phyloP scores from a whole-genome alignment of 2,888 invertebrate genomes.

The Craniophora ligustri region DNA sequence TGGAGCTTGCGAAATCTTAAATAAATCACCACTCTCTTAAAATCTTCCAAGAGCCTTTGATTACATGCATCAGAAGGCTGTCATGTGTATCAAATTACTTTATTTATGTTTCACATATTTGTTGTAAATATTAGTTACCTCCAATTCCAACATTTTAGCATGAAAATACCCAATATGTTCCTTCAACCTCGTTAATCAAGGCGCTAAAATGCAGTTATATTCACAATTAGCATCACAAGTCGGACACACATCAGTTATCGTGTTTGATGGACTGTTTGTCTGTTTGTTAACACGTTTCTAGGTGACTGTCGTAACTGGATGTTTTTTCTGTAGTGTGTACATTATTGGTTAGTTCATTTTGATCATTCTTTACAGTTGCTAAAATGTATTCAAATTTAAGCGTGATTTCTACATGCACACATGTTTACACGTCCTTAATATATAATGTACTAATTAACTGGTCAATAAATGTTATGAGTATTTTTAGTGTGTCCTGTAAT shows the following conservation, averaged over 20 bases:
- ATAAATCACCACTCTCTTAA: too few species aligned
- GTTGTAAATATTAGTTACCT: neutral
- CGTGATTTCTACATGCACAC: slow-evolving; percentile 31
- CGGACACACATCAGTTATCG: slow-evolving; percentile 59
- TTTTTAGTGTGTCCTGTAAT: too few species aligned
- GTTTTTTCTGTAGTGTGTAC: slow-evolving; percentile 26
- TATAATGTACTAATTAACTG: neutral
- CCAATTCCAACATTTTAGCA: slow-evolving; percentile 9
- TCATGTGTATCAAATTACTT: neutral
- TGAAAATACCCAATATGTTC: slow-evolving; percentile 7
- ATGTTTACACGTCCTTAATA: slow-evolving; percentile 13
- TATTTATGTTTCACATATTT: neutral
- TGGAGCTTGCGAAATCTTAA: too few species aligned
- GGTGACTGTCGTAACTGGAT: slow-evolving; percentile 51
- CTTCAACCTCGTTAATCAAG: slow-evolving; percentile 42
- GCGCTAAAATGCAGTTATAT: slow-evolving; percentile 55
- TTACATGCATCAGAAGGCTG: neutral
- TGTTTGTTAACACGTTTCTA: slow-evolving; percentile 59
- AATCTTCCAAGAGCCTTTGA: too few species aligned
- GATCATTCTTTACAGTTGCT: slow-evolving; percentile 20
- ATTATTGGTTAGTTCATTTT: slow-evolving; percentile 33
- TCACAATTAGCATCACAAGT: slow-evolving; percentile 53
- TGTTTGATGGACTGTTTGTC: slow-evolving; percentile 61
- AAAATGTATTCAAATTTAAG: slow-evolving; percentile 24
- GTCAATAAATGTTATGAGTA: neutral